Evolutionary conservation across 2,888 invertebrate genomes (phyloP).

Genomic region (Antheraea assamensis): DNA sequence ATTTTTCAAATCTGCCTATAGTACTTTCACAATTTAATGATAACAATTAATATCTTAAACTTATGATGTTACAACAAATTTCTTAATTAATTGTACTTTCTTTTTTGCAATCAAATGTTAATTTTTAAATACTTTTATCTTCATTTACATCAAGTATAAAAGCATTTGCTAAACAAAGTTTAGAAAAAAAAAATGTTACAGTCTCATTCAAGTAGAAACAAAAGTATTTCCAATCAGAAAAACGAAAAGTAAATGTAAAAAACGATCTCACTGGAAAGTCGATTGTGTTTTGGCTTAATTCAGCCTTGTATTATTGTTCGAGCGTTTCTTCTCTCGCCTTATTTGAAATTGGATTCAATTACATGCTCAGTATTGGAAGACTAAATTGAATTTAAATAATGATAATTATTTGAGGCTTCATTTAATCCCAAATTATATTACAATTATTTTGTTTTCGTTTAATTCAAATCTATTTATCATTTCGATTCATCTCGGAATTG

Average conservation of each 20-base stretch:
- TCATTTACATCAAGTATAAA: not conserved
- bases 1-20: too few species aligned
- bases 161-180: not conserved
- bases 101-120: not conserved
- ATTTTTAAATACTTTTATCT: not conserved
- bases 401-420: conserved; percentile 7
- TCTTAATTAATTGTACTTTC: too few species aligned
- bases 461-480: not conserved
- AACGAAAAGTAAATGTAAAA: conserved; percentile 22
- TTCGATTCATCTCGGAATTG: not conserved
- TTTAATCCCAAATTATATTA: conserved; percentile 3
- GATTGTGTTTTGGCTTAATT: conserved; percentile 20
- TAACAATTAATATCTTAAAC: too few species aligned
- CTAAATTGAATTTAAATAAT: conserved; percentile 16
- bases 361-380: conserved; percentile 13
- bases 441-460: not conserved
- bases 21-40: too few species aligned
- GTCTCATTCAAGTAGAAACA: not conserved
- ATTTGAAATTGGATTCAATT: conserved; percentile 19
- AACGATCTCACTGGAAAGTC: conserved; percentile 30
- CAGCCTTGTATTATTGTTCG: conserved; percentile 13
- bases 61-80: too few species aligned
- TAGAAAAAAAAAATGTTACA: not conserved
- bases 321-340: conserved; percentile 6
- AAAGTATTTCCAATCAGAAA: not conserved